Percentiles rank a stretch among this genome's conserved stretches.
Evolutionary conservation across 2,888 invertebrate genomes (phyloP).

Genomic region (Xanthia icteritia): DNA sequence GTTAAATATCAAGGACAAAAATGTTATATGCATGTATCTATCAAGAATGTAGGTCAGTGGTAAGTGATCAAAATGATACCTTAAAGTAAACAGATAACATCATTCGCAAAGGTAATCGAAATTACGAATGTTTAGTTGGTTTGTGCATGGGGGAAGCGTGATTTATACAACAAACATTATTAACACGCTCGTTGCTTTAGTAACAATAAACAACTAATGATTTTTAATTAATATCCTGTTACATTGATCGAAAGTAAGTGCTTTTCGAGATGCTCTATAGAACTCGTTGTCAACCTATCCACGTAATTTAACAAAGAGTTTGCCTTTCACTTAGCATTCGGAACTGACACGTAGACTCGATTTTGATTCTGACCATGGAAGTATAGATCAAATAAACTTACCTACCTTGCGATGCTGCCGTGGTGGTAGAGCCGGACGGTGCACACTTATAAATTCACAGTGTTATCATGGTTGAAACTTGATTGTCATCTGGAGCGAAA

Average conservation of each 20-base stretch:
- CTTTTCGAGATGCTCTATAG: slow-evolving; percentile 66
- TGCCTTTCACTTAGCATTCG: slow-evolving; percentile 88
- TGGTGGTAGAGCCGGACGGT: slow-evolving; percentile 71
- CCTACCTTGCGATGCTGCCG: slow-evolving; percentile 80
- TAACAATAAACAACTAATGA: slow-evolving; percentile 32
- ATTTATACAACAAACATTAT: slow-evolving; percentile 42
- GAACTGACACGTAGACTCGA: slow-evolving; percentile 87
- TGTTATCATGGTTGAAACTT: slow-evolving; percentile 78
- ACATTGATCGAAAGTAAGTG: slow-evolving; percentile 56
- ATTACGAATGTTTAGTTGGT: slow-evolving; percentile 22
- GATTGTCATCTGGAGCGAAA: slow-evolving; percentile 78
- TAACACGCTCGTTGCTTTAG: slow-evolving; percentile 38
- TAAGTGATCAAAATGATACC: slow-evolving; percentile 56
- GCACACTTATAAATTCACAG: slow-evolving; percentile 81
- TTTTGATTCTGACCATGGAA: slow-evolving; percentile 78
- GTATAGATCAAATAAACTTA: slow-evolving; percentile 73
- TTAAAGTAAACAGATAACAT: slow-evolving; percentile 46
- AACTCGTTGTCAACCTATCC: slow-evolving; percentile 77
- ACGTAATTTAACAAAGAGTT: slow-evolving; percentile 87
- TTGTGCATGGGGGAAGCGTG: slow-evolving; percentile 32
- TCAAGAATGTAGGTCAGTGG: slow-evolving; percentile 63
- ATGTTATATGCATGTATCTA: slow-evolving; percentile 46
- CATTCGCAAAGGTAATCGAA: slow-evolving; percentile 48
- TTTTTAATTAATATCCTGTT: slow-evolving; percentile 50
- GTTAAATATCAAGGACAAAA: slow-evolving; percentile 69